Conservation (phyloP, 2,113 vertebrate species). For the Gallinago undulata region DNA sequence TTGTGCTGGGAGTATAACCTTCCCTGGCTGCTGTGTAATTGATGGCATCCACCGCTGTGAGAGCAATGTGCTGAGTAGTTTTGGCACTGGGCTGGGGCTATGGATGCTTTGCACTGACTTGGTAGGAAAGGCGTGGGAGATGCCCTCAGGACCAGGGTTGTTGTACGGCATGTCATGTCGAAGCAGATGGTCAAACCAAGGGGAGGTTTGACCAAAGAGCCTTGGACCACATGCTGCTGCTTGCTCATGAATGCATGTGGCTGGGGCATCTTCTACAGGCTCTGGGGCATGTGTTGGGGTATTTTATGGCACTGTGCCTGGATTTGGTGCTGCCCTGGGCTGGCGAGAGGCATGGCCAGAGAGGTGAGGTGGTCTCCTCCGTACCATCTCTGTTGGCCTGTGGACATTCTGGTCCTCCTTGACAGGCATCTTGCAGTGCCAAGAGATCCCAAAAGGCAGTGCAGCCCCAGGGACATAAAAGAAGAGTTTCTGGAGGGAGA, state of each 20-base stretch:
- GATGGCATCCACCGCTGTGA: background rate
- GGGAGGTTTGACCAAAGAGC: background rate
- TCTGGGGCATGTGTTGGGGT: no score
- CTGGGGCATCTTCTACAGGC: background rate
- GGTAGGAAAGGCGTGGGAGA: background rate
- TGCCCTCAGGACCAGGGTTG: background rate
- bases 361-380: background rate
- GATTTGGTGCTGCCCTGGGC: background rate
- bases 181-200: background rate
- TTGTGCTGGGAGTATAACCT: constrained; percentile 13
- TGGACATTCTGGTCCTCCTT: background rate
- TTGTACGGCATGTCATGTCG: background rate
- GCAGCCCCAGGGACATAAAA: background rate
- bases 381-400: background rate
- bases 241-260: background rate
- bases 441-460: background rate
- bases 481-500: background rate
- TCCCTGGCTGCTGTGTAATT: constrained; percentile 34
- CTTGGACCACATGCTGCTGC: background rate
- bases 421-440: background rate
- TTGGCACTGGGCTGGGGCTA: background rate
- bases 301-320: background rate
- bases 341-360: background rate
- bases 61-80: background rate
- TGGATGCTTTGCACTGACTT: background rate